Evolutionary conservation across 2,797 vertebrate species (phyloP).

Genomic region (Moxostoma hubbsi): DNA sequence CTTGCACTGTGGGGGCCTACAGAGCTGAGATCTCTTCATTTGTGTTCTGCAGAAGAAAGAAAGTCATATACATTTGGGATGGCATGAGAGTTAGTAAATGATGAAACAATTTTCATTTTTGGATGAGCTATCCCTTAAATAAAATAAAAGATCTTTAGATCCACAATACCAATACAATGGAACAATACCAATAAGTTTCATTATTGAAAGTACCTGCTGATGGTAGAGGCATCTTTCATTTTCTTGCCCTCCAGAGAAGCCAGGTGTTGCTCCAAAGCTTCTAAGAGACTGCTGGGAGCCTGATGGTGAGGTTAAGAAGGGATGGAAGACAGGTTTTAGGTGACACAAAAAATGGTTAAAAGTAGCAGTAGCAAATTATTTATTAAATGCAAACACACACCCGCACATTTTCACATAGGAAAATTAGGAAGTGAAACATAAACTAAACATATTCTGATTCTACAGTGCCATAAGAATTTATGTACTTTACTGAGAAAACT

Average conservation of each 20-base stretch:
- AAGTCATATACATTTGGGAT: too few species aligned
- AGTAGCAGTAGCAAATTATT: conserved; percentile 38
- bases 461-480: not conserved
- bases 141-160: too few species aligned
- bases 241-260: conserved; percentile 94
- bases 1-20: too few species aligned
- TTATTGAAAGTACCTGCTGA: conserved; percentile 81
- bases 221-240: conserved; percentile 84
- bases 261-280: conserved; percentile 94
- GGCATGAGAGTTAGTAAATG: too few species aligned
- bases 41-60: too few species aligned
- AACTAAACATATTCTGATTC: not conserved
- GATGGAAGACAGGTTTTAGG: conserved; percentile 55
- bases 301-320: conserved; percentile 61
- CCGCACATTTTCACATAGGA: not conserved
- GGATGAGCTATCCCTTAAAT: too few species aligned
- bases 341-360: conserved; percentile 23
- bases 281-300: conserved; percentile 92
- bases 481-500: not conserved
- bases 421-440: not conserved
- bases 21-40: too few species aligned
- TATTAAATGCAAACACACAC: conserved; percentile 31
- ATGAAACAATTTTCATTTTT: too few species aligned
- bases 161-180: too few species aligned
- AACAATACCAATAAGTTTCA: not conserved